Base-by-base conservation (phyloP, 2,113 vertebrate species). In the Neogale vison region DNA sequence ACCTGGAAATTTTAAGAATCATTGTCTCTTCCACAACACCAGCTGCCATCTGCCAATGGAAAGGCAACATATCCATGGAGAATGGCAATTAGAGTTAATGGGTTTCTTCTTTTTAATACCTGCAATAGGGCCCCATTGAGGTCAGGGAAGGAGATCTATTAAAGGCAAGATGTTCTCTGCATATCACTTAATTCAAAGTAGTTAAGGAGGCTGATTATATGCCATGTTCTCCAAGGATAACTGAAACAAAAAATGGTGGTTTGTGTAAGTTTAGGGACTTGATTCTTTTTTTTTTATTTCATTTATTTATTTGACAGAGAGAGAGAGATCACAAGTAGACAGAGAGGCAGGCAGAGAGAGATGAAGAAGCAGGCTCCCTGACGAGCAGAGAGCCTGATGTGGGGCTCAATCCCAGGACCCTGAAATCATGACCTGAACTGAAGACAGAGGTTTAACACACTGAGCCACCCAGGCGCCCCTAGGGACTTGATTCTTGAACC, bases 161-260 rank as follows among this genome's bases (percentile, higher is more conserved):
- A 96, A 96, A 96, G 81, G 42, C 92, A 97, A 93, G 61, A 67
- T 89, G n/a, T 97, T 89, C 55, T 89, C 47, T 92, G 71, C 1
- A 34, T 92, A 93, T 91, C 72, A 95, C 65, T 98, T 97, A 93
- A 95, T 97, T 96, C 91, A 76, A 93, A 88, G 59, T 96, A 96
- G n/a, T 97, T 82, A 95, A 86, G 89, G 82, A 97, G 21, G n/a
- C 21, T 92, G 59, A 96, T 97, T 92, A 92, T 57, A 96, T 69
- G 18, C 14, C 34, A 86, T 92, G 42, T 34, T 97, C 50, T 97
- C 77, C 39, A 91, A 87, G 61, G 83, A 92, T 57, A 92, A 87
- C 15, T 89, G n/a, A 96, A 87, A 31, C 45, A 93, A 45, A 79
- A 92, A 88, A 80, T 90, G 76, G 50, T 81, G 31, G 63, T 95